phyloP scores from a whole-genome alignment of 2,113 vertebrate species.

The Gallinago undulata region DNA sequence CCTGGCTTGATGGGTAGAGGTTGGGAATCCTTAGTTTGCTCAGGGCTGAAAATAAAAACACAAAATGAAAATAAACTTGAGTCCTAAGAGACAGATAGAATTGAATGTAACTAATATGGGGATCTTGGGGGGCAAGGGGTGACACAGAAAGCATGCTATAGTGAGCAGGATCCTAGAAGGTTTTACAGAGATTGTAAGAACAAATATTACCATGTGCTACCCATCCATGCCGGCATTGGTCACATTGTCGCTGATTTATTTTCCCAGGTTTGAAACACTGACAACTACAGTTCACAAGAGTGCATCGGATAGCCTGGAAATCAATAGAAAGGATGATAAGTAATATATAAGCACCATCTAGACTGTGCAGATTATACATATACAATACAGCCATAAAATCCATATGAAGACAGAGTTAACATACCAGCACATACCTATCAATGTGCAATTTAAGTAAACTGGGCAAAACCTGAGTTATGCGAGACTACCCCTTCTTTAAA shows the following conservation, averaged over 20 bases:
- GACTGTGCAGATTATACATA: not conserved
- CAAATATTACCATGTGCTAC: conserved; percentile 90
- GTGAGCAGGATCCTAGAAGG: not conserved
- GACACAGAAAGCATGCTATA: not conserved
- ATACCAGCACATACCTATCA: not conserved
- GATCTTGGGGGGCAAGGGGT: not conserved
- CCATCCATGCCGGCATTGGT: conserved; percentile 97
- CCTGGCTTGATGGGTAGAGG: conserved; percentile 89
- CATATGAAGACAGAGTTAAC: not conserved
- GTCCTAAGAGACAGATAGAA: not conserved
- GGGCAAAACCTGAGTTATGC: not conserved
- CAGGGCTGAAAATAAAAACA: conserved; percentile 80
- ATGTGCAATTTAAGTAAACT: not conserved
- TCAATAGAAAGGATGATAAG: not conserved
- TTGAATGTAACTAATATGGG: not conserved
- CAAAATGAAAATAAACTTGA: not conserved
- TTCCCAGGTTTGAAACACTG: conserved; percentile 94
- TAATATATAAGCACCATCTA: not conserved
- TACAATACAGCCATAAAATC: not conserved
- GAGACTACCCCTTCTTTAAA: not conserved
- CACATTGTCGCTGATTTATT: conserved; percentile 92
- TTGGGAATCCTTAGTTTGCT: conserved; percentile 93
- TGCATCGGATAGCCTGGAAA: conserved; percentile 92
- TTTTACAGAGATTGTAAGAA: not conserved
- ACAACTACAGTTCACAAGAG: conserved; percentile 92